Percentiles rank a stretch among this genome's conserved stretches.
These are phyloP conservation scores for Toxostoma redivivum DNA, from an alignment of 2,113 vertebrate species.

Conservation along the genomic window DNA sequence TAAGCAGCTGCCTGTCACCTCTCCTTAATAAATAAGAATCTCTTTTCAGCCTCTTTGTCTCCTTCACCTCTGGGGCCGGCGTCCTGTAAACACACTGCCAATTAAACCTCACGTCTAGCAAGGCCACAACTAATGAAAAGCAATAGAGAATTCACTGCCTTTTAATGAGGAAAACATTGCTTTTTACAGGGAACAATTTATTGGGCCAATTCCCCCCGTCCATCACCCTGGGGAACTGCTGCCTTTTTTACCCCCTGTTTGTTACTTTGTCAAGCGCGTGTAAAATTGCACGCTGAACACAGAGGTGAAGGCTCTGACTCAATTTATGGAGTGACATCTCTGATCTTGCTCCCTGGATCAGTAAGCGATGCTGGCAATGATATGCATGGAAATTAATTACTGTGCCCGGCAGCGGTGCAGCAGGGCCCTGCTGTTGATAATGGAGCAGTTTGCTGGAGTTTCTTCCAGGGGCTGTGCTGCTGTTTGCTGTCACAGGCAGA, in stretches of 20 bases:
- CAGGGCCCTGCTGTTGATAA: slow-evolving; percentile 54
- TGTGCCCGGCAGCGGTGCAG: slow-evolving; percentile 59
- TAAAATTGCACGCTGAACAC: slow-evolving; percentile 75
- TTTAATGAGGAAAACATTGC: slow-evolving; percentile 98
- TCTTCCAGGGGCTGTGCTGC: slow-evolving; percentile 46
- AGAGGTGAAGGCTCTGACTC: slow-evolving; percentile 84
- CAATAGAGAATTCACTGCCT: slow-evolving; percentile 97
- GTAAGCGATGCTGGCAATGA: slow-evolving; percentile 90
- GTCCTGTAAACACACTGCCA: slow-evolving; percentile 87
- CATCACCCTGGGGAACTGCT: slow-evolving; percentile 79
- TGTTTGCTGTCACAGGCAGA: slow-evolving; percentile 40
- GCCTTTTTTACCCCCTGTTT: slow-evolving; percentile 72
- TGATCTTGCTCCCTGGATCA: slow-evolving; percentile 76
- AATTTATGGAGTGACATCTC: slow-evolving; percentile 85
- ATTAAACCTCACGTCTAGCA: slow-evolving; percentile 92
- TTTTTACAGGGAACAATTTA: slow-evolving; percentile 97
- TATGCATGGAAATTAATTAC: slow-evolving; percentile 92
- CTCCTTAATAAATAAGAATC: slow-evolving; percentile 99
- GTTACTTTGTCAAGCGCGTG: slow-evolving; percentile 79
- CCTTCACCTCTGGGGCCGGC: slow-evolving; percentile 72
- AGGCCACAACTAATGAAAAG: slow-evolving; percentile 95
- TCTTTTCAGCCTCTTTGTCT: slow-evolving; percentile 84
- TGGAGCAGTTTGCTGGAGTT: slow-evolving; percentile 73
- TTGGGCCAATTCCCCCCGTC: slow-evolving; percentile 92
- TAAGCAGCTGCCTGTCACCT: slow-evolving; percentile 91